Evolutionary conservation across 2,888 invertebrate species (phyloP), one percentile per base, ranked within the genome.

Genomic region (Harmothoe impar): DNA sequence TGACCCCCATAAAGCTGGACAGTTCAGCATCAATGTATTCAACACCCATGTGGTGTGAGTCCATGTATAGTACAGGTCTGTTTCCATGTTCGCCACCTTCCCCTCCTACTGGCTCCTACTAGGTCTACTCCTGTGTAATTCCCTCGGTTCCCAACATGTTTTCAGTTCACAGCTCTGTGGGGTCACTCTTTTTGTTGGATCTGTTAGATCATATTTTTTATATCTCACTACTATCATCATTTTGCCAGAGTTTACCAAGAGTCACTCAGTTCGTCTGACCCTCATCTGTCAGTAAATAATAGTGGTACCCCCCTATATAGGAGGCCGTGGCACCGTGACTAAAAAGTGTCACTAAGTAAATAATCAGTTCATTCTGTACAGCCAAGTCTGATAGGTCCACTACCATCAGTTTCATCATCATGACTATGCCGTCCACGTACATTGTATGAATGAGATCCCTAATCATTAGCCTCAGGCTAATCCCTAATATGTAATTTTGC

Each of bases 231-330:
- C 62, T 62, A 20, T 62, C 62, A n/a, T n/a, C 62, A n/a, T n/a
- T 62, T 62, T n/a, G 20, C 7, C 62, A n/a, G 23, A 62, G 23
- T n/a, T n/a, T 62, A 62, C n/a, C 62, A 62, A 62, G 20, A 62
- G 62, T 62, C 62, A 62, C 62, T n/a, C 3, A 62, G 62, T 62
- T 62, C 62, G 62, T 20, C 23, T 62, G 62, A 62, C 62, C 62
- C n/a, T 20, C 62, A 62, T 62, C 62, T 62, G 62, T 62, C 62
- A 62, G 62, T n/a, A 62, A 62, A 62, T 62, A 62, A 62, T 62
- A 62, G 62, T 62, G 62, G 3, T 62, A n/a, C 62, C 62, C 62
- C 17, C 62, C 62, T 43, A 43, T 43, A 43, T n/a, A n/a, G n/a
- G 43, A n/a, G 62, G 62, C 62, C 62, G n/a, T 20, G 62, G 7